phyloP scores from a whole-genome alignment of 2,888 invertebrate genomes.

The Heliconius cydno region DNA sequence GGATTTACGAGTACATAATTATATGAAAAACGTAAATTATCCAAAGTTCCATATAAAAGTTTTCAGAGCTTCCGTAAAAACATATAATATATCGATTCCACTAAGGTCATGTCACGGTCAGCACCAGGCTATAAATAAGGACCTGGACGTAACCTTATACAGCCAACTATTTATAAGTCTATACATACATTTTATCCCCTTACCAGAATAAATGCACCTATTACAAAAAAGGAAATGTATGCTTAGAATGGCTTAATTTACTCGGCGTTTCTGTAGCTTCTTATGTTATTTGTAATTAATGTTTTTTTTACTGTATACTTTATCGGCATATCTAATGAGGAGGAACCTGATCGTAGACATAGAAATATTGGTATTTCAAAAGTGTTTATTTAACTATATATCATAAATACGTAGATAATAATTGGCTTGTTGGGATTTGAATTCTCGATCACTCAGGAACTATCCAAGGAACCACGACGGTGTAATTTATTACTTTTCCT shows the following conservation, averaged over 20 bases:
- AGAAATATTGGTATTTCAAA: too few relatives aligned
- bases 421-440: too few relatives aligned
- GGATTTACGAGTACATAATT: background rate
- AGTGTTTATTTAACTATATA: background rate
- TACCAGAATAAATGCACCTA: background rate
- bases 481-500: too few relatives aligned
- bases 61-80: background rate
- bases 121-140: conserved; percentile 24
- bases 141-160: conserved; percentile 22
- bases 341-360: background rate
- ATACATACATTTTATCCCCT: conserved; percentile 16
- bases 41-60: too few relatives aligned
- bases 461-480: too few relatives aligned
- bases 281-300: background rate
- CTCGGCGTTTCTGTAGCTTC: background rate
- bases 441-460: too few relatives aligned
- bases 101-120: conserved; percentile 19
- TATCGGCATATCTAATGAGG: background rate
- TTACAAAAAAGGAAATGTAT: background rate
- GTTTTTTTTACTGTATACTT: background rate
- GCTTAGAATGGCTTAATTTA: background rate
- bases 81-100: conserved; percentile 5
- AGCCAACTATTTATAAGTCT: conserved; percentile 10
- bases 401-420: too few relatives aligned
- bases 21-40: background rate